Evolutionary conservation across 2,888 invertebrate species (phyloP).

Genomic region (Hymenopus coronatus): DNA sequence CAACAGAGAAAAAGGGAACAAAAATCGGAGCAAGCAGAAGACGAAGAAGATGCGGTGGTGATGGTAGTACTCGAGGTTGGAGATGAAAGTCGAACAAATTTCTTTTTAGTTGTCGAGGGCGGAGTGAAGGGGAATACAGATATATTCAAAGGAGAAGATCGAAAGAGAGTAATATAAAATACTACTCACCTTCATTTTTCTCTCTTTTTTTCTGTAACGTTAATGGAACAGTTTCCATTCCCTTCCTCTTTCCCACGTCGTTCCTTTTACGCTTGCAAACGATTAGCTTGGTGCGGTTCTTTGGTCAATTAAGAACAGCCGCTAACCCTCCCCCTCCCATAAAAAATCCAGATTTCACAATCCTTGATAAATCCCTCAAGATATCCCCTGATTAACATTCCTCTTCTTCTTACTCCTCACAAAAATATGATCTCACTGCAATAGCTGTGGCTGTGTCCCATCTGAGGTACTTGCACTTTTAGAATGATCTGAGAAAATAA

Average conservation of each 20-base stretch:
- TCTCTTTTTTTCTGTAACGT: not conserved
- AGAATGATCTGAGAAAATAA: too few relatives aligned
- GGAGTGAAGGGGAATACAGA: not conserved
- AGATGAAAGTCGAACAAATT: constrained; percentile 17
- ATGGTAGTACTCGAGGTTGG: not conserved
- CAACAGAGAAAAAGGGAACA: constrained; percentile 6
- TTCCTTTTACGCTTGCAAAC: not conserved
- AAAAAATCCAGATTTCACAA: not conserved
- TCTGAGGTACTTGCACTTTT: too few relatives aligned
- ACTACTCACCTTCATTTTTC: not conserved
- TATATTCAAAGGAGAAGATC: constrained; percentile 5
- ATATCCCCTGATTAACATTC: not conserved
- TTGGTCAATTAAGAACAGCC: not conserved
- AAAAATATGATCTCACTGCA: not conserved
- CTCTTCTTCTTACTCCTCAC: not conserved
- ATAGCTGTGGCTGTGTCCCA: too few relatives aligned
- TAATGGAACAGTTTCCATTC: constrained; percentile 7
- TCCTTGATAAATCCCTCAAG: not conserved
- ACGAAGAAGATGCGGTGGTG: not conserved
- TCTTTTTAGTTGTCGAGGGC: not conserved
- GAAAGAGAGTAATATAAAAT: constrained; percentile 8
- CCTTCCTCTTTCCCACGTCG: not conserved
- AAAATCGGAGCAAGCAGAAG: not conserved
- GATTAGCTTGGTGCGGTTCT: not conserved
- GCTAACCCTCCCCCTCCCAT: not conserved